Percentiles rank a stretch among this genome's conserved stretches.
Conservation (phyloP, 2,888 invertebrate genomes). For the Cryptophagus acutangulus region DNA sequence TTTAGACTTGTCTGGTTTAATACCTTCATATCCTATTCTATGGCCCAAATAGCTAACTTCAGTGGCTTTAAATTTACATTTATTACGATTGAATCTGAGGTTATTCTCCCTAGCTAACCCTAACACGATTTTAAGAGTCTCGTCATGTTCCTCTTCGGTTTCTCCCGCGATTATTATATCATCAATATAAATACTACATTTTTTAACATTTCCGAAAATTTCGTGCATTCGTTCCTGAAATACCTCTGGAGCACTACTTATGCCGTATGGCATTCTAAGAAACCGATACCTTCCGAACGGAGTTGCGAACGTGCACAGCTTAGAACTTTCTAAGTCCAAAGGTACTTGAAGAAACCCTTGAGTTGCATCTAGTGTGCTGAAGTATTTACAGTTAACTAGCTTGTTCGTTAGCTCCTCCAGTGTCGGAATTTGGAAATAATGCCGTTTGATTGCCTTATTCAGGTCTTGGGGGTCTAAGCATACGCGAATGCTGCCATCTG, state of each 20-base stretch:
- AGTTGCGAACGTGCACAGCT: conserved; percentile 7
- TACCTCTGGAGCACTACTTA: conserved; percentile 11
- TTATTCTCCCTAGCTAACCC: conserved; percentile 17
- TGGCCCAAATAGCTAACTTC: conserved; percentile 9
- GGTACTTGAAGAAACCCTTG: conserved; percentile 25
- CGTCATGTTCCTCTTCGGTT: conserved; percentile 23
- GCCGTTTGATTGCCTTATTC: conserved; percentile 15
- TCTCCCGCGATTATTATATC: conserved; percentile 25
- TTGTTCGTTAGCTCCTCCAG: conserved; percentile 21
- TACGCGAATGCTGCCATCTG: conserved; percentile 18
- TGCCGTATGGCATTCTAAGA: conserved; percentile 6
- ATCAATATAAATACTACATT: conserved; percentile 26
- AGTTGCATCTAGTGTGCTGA: conserved; percentile 21
- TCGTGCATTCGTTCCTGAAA: conserved; percentile 19
- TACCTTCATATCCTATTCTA: conserved; percentile 5
- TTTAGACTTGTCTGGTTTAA: conserved; percentile 8
- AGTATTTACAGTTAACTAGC: conserved; percentile 16
- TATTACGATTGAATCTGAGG: conserved; percentile 22
- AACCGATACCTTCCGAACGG: conserved; percentile 8
- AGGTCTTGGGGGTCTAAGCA: conserved; percentile 22
- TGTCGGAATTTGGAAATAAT: conserved; percentile 14
- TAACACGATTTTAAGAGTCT: conserved; percentile 19
- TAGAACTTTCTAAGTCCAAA: conserved; percentile 17
- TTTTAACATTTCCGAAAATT: conserved; percentile 22
- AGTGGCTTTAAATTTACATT: conserved; percentile 2